phyloP scores from a whole-genome alignment of 2,888 invertebrate genomes.

The Synergus itoensis region DNA sequence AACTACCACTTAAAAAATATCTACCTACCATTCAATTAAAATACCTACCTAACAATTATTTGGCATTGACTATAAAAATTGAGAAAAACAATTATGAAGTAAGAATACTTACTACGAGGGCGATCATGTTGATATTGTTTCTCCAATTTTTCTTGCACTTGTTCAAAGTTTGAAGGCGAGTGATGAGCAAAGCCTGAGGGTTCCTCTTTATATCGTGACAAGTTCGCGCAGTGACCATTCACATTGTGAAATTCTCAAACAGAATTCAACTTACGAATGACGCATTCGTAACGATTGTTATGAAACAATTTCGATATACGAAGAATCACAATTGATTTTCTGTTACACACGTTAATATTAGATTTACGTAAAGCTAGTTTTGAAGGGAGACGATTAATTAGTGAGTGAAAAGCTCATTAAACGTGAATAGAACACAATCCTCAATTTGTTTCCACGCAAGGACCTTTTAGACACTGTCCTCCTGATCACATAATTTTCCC shows the following conservation, averaged over 20 bases:
- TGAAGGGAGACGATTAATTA: too few relatives aligned
- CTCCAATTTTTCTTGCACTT: conserved; percentile 51
- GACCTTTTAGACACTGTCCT: too few relatives aligned
- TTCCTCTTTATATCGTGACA: conserved; percentile 65
- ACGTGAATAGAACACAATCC: too few relatives aligned
- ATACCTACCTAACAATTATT: neutral
- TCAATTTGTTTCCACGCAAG: too few relatives aligned
- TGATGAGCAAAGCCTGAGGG: conserved; percentile 57
- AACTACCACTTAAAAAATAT: neutral
- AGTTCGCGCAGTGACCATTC: conserved; percentile 45
- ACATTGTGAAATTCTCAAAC: conserved; percentile 57
- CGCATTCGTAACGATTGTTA: conserved; percentile 48
- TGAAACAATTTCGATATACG: conserved; percentile 54
- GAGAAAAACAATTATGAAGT: neutral
- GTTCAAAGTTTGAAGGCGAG: conserved; percentile 65
- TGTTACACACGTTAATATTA: conserved; percentile 41
- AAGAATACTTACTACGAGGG: conserved; percentile 66
- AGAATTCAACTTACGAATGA: conserved; percentile 43
- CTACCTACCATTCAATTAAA: too few relatives aligned
- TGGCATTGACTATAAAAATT: neutral
- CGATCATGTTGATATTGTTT: conserved; percentile 65
- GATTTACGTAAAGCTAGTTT: conserved; percentile 31
- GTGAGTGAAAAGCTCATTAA: too few relatives aligned
- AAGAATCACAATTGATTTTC: conserved; percentile 42
- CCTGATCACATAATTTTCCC: too few relatives aligned